Evolutionary conservation across 2,113 vertebrate genomes (phyloP).

Genomic region (Rhinichthys klamathensis): DNA sequence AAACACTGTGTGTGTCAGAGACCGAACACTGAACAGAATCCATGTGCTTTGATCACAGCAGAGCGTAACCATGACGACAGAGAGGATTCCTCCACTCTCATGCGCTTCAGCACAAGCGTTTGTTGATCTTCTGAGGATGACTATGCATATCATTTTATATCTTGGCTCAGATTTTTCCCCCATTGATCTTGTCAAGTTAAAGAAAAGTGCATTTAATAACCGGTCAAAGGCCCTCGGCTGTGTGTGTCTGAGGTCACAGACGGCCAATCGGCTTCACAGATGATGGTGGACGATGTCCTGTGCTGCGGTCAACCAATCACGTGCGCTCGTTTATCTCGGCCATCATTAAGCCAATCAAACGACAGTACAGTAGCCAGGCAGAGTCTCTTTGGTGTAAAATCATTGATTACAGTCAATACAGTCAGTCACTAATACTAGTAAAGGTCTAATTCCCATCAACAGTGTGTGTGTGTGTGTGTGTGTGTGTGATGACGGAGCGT

Average conservation of each 20-base stretch:
- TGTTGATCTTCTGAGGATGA: conserved; percentile 3
- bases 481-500: background rate
- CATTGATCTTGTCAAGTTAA: background rate
- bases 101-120: background rate
- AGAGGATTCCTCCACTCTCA: background rate
- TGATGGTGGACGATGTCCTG: conserved; percentile 55
- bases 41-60: conserved; percentile 5
- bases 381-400: background rate
- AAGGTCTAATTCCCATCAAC: background rate
- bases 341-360: conserved; percentile 53
- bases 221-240: background rate
- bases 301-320: conserved; percentile 56
- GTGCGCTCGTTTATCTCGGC: conserved; percentile 37
- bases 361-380: conserved; percentile 60
- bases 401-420: conserved; percentile 33
- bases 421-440: background rate
- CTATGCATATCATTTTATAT: background rate
- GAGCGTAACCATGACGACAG: conserved; percentile 5
- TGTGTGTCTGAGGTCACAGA: background rate
- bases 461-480: background rate
- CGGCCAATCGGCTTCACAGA: background rate
- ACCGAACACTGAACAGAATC: background rate
- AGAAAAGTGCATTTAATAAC: background rate
- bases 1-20: background rate
- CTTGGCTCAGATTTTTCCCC: background rate